Evolutionary conservation across 64 coral and sea anemone genomes (phyloP), one percentile per base, ranked within the genome.

Genomic region (Stichodactyla helianthus): DNA sequence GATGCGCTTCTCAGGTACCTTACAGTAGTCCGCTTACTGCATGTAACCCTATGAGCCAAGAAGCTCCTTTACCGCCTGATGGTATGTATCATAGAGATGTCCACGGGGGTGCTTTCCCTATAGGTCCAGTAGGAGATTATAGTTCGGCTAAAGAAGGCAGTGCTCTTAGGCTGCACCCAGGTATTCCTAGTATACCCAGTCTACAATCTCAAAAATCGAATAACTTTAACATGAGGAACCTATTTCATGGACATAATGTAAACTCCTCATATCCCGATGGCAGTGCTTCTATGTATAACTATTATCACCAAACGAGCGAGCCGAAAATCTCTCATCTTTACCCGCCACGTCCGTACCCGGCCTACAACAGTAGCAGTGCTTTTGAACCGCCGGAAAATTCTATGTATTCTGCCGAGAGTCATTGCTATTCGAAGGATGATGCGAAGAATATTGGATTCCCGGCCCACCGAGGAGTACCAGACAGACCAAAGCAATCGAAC

Each of bases 381-480:
- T 84, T 84, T 19, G 83, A 84, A 18, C 83, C 54, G 18, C 25
- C 52, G 15, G 54, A 58, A 25, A 74, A 19, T 31, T 84, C 52
- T 1, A 0, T 44, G 8, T 63, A 58, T 23, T 16, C 82, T 10
- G 20, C 53, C 8, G 83, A 84, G 0, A 84, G 83, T 12, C 83
- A 84, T 8, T 18, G 27, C 10, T 84, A 84, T 59, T 52, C 79
- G 19, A 88, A 92, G 71, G 86, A 92, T 62, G 86, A 92, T 26
- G 55, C 59, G 16, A 91, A 85, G 77, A 77, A 90, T 67, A 85
- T 95, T 82, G 85, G 87, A 6, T 89, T 86, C 15, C 31, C 85
- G 26, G 92, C 55, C 67, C 91, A 85, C 67, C 79, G 87, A 83
- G 82, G 94, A 84, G 70, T 67, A 52, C 54, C 91, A 54, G 94